These are phyloP conservation scores for Morus bassanus DNA, from an alignment of 2,797 vertebrate species.

Conservation along the genomic window DNA sequence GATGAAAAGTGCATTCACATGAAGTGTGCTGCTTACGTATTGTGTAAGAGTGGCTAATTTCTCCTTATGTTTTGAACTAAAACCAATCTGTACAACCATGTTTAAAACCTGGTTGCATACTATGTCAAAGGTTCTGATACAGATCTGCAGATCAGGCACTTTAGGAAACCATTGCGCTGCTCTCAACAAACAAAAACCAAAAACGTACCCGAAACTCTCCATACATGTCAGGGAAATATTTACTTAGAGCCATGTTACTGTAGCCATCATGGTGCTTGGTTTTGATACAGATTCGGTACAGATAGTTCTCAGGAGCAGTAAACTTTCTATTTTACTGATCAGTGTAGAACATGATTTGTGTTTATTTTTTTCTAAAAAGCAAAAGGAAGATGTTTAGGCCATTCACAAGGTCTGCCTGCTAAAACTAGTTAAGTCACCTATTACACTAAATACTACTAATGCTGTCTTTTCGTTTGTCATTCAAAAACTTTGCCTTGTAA, in stretches of 20 bases:
- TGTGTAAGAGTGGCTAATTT: neutral
- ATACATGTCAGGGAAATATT: neutral
- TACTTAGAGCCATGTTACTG: neutral
- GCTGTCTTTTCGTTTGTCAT: neutral
- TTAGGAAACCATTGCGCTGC: fast-evolving
- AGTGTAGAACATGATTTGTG: neutral
- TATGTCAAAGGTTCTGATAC: neutral
- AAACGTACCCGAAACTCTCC: neutral
- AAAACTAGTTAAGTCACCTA: neutral
- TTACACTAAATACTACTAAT: neutral
- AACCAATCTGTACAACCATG: neutral
- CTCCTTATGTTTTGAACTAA: neutral
- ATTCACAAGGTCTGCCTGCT: neutral
- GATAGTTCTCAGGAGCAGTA: neutral
- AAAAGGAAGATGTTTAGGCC: neutral
- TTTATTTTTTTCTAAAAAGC: neutral
- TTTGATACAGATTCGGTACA: no score
- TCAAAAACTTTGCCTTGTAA: neutral
- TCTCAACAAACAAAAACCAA: neutral
- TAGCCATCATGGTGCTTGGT: neutral
- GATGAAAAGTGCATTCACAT: neutral
- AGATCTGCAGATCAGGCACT: neutral
- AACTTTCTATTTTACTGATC: neutral
- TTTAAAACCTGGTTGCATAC: neutral
- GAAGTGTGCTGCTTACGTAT: neutral